Conservation (phyloP, 2,888 invertebrate genomes). For the Morpho deidamia region DNA sequence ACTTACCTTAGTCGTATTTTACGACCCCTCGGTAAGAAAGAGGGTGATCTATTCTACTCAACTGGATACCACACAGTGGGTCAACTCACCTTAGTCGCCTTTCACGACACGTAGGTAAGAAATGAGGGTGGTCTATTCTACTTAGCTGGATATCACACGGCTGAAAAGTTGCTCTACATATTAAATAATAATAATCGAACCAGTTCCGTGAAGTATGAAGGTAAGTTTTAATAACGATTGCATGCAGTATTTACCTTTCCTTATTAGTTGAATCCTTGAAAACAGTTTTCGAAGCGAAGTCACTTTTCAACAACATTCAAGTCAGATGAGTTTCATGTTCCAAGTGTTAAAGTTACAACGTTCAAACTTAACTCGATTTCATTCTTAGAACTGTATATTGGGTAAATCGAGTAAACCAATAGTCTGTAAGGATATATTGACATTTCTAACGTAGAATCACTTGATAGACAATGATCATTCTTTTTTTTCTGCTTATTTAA, state of each 20-base stretch:
- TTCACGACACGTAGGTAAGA: no score
- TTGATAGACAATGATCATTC: not conserved
- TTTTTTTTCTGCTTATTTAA: no score
- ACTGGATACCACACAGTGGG: no score
- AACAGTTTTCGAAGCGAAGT: conserved; percentile 17
- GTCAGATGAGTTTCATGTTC: conserved; percentile 22
- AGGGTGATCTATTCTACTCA: no score
- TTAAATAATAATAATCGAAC: no score
- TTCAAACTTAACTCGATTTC: conserved; percentile 25
- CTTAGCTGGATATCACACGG: no score
- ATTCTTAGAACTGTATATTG: conserved; percentile 17
- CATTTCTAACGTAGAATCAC: not conserved
- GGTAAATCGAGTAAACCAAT: conserved; percentile 7
- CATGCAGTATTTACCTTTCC: not conserved
- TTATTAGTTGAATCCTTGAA: conserved; percentile 14
- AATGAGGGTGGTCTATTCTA: no score
- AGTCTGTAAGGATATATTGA: not conserved
- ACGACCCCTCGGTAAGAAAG: no score
- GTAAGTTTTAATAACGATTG: not conserved
- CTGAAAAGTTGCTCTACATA: no score
- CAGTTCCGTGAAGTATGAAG: not conserved
- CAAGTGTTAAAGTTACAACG: conserved; percentile 24
- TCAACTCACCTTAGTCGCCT: no score
- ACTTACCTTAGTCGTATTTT: no score
- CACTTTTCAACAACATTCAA: conserved; percentile 23